Conservation (phyloP, 2,113 vertebrate genomes). For the Ramphastos sulfuratus region DNA sequence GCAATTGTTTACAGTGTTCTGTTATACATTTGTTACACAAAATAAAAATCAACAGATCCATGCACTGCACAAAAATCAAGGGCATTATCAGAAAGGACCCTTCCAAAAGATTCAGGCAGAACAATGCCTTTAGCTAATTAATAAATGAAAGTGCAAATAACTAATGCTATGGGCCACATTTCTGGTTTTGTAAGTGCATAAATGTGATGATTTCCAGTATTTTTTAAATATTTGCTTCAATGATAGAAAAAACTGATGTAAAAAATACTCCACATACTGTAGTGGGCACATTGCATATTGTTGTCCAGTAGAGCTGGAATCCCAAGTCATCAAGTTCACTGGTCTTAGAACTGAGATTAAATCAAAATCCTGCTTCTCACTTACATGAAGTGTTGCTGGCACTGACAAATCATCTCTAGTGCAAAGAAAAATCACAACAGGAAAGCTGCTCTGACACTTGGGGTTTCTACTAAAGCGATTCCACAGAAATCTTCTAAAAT, state of each 20-base stretch:
- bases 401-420: neutral
- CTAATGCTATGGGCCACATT: neutral
- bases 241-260: neutral
- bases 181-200: neutral
- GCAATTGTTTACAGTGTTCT: neutral
- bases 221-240: neutral
- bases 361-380: neutral
- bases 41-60: neutral
- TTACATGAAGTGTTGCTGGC: neutral
- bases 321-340: neutral
- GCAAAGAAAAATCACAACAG: neutral
- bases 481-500: neutral
- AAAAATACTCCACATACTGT: neutral
- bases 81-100: neutral
- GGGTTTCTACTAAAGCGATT: neutral
- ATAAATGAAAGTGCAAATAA: neutral
- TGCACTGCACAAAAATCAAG: neutral
- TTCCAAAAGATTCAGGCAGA: neutral
- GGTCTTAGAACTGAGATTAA: neutral
- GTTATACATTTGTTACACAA: neutral
- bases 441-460: neutral
- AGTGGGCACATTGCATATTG: too few relatives aligned
- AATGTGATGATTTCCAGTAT: neutral
- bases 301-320: neutral
- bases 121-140: neutral